Evolutionary conservation across 2,113 vertebrate species (phyloP).

Genomic region (Varanus komodoensis): DNA sequence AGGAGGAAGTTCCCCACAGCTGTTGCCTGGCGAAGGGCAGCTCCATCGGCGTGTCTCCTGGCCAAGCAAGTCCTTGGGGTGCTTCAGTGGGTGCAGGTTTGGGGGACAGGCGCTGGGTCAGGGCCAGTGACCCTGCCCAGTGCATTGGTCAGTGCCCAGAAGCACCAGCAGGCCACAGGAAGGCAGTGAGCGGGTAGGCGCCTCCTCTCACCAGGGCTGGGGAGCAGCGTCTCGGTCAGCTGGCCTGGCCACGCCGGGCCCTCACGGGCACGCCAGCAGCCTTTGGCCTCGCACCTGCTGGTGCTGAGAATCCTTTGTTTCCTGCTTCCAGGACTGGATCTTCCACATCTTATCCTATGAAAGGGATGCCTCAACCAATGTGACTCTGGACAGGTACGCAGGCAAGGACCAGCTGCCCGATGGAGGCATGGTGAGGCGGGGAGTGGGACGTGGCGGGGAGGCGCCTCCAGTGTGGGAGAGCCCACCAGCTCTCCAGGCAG

Average conservation of each 20-base stretch:
- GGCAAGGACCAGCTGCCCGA: not conserved
- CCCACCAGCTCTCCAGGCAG: too few species aligned
- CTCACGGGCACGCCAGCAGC: too few species aligned
- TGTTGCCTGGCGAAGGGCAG: not conserved
- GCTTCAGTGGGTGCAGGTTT: not conserved
- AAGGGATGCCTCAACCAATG: constrained; percentile 76
- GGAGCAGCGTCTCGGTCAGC: not conserved
- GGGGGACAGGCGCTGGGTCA: not conserved
- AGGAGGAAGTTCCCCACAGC: not conserved
- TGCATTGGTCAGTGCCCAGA: not conserved
- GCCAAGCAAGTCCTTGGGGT: not conserved
- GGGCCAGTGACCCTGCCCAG: not conserved
- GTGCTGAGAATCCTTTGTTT: rapidly evolving
- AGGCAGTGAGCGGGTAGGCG: too few species aligned
- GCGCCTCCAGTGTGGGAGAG: too few species aligned
- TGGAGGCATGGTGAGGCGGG: too few species aligned
- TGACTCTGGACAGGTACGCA: constrained; percentile 81
- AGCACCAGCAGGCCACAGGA: too few species aligned
- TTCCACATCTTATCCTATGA: constrained; percentile 85
- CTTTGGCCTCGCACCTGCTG: not conserved
- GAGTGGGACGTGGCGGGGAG: not conserved
- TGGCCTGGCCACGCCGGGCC: not conserved
- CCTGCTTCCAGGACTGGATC: constrained; percentile 81
- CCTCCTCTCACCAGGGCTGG: not conserved
- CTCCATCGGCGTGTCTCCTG: not conserved